phyloP scores from a whole-genome alignment of 2,797 vertebrate species.

The Darevskia mixta region DNA sequence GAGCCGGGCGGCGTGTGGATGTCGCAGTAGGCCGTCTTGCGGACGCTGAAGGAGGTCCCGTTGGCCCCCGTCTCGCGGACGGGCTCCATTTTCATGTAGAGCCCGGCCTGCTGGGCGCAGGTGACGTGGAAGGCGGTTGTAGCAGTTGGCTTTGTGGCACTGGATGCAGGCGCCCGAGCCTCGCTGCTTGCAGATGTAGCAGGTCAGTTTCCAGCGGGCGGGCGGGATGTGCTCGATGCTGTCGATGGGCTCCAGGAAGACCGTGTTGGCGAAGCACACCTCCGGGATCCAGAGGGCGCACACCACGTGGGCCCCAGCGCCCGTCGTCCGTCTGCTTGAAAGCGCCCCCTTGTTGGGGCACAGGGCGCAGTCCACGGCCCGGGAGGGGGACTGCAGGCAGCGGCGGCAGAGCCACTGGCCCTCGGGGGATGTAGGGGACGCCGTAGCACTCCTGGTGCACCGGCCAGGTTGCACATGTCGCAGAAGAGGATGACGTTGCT shows the following conservation, averaged over 20 bases:
- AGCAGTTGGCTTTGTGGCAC: conserved; percentile 99
- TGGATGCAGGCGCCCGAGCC: conserved; percentile 98
- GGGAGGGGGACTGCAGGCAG: conserved; percentile 96
- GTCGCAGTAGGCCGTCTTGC: conserved; percentile 98
- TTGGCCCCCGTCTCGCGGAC: conserved; percentile 97
- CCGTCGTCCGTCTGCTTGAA: conserved; percentile 99
- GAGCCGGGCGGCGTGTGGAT: conserved; percentile 97
- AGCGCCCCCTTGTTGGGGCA: conserved; percentile 98
- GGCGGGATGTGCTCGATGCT: conserved; percentile 99
- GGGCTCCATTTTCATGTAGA: conserved; percentile 99
- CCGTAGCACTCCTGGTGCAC: conserved; percentile 99
- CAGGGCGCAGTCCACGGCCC: conserved; percentile 97
- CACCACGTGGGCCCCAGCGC: conserved; percentile 98
- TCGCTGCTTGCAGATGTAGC: conserved; percentile 99
- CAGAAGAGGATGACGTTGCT: conserved; percentile 99
- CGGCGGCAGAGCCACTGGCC: conserved; percentile 98
- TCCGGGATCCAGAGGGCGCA: conserved; percentile 99
- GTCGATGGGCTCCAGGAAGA: conserved; percentile 98
- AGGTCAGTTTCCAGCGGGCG: conserved; percentile 98
- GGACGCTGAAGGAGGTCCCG: conserved; percentile 96
- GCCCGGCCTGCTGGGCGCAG: conserved; percentile 97
- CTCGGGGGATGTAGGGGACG: conserved; percentile 98
- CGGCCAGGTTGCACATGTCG: conserved; percentile 99
- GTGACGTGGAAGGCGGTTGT: conserved; percentile 99
- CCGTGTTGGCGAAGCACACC: conserved; percentile 99